phyloP scores from a whole-genome alignment of 2,113 vertebrate species.

The Progne subis region DNA sequence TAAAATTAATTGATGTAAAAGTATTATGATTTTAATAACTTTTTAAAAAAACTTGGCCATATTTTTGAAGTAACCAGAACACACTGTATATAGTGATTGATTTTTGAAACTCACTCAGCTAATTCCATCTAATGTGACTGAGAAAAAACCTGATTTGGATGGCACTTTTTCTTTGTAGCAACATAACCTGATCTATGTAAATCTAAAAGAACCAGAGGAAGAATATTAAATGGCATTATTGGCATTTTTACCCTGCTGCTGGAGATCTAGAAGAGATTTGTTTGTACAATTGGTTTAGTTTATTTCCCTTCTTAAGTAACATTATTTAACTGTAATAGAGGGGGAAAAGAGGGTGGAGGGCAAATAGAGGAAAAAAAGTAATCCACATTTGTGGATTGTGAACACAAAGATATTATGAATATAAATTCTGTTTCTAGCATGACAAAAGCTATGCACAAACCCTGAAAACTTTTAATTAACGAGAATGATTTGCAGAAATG shows the following conservation, averaged over 20 bases:
- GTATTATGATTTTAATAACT: background rate
- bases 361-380: background rate
- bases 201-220: background rate
- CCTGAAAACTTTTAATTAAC: background rate
- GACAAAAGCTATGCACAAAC: background rate
- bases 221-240: background rate
- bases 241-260: background rate
- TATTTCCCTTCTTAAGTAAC: background rate
- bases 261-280: background rate
- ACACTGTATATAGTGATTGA: background rate
- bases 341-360: background rate
- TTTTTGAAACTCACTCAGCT: background rate
- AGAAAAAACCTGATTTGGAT: background rate
- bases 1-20: background rate
- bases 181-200: background rate
- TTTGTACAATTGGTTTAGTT: background rate
- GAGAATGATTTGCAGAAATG: background rate
- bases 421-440: background rate
- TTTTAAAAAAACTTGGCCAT: background rate
- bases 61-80: background rate
- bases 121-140: background rate
- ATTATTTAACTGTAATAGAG: background rate
- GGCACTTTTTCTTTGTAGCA: background rate
- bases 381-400: background rate
- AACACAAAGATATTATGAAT: background rate